Evolutionary conservation across 2,888 invertebrate genomes (phyloP), one percentile per base, ranked within the genome.

Genomic region (Tanytarsus gracilentus): DNA sequence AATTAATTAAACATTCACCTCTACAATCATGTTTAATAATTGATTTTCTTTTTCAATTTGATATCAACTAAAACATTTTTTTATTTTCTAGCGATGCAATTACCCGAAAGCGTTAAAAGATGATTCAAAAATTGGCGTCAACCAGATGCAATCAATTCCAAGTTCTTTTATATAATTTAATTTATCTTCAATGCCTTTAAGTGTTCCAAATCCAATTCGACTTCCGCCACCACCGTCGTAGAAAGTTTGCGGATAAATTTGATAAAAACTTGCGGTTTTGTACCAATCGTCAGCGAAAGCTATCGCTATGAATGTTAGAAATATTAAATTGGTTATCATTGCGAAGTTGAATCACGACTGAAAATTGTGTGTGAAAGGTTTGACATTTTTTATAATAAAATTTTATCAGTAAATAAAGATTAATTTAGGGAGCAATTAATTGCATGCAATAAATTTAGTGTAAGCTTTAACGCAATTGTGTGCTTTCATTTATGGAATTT

Each of bases 11-110:
- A 30, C 11, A 11, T 7, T 30, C 30, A 9, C 30, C 7, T 30
- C 8, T 30, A 30, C 11, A 9, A 9, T 30, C 11, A 11, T 9
- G 30, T 9, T 30, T 30, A 30, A 30, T 30, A 30, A 30, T 9
- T 9, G 8, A 9, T 92, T 93, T n/a, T n/a, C n/a, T n/a, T n/a
- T n/a, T n/a, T n/a, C n/a, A n/a, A n/a, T n/a, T n/a, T n/a, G n/a
- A n/a, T 71, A 79, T 78, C 9, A 94, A 73, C 71, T 95, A 94
- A 0, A 94, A 94, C 14, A 86, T 77, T 14, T 93, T 94, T 71
- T 92, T 87, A 0, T 82, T 84, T 70, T 89, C n/a, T n/a, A n/a
- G n/a, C n/a, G n/a, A n/a, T n/a, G n/a, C n/a, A n/a, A n/a, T n/a
- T n/a, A n/a, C n/a, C 33, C 33, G n/a, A 33, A 33, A 33, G 33